These are phyloP conservation scores for Myotis vivesi DNA, from an alignment of 2,797 vertebrate species.

Conservation along the genomic window DNA sequence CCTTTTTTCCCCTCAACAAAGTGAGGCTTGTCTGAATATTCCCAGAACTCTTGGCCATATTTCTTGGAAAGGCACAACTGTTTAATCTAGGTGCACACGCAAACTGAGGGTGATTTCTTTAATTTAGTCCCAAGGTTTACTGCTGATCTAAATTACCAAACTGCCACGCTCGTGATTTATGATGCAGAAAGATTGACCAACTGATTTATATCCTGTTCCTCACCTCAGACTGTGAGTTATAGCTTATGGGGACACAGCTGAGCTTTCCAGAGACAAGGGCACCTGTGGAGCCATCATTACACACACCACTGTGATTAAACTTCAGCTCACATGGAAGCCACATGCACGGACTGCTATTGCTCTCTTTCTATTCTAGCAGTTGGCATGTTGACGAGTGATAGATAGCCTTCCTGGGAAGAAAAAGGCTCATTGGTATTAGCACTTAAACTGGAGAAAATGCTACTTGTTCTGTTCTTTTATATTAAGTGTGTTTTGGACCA, in stretches of 20 bases:
- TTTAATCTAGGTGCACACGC: slow-evolving; percentile 34
- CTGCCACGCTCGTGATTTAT: slow-evolving; percentile 50
- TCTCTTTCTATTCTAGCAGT: neutral
- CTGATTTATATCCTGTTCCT: slow-evolving; percentile 62
- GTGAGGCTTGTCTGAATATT: neutral
- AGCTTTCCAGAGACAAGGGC: slow-evolving; percentile 28
- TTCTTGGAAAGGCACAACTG: slow-evolving; percentile 57
- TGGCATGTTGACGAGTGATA: neutral
- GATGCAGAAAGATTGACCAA: slow-evolving; percentile 37
- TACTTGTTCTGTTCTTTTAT: neutral
- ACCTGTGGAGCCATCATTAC: neutral
- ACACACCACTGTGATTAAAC: neutral
- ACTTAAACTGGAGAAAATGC: neutral
- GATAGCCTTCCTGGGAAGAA: neutral
- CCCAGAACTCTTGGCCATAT: neutral
- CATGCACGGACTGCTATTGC: neutral
- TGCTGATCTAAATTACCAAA: slow-evolving; percentile 67
- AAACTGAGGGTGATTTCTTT: slow-evolving; percentile 55
- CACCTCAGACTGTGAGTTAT: slow-evolving; percentile 33
- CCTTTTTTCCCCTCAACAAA: neutral
- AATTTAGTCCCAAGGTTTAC: slow-evolving; percentile 44
- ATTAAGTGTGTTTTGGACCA: neutral
- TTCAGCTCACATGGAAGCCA: neutral
- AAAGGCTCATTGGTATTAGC: neutral
- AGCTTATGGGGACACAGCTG: slow-evolving; percentile 31